Evolutionary conservation across 37 sponge, comb jelly and placozoan species (phyloP).

Genomic region (Halichondria panicea): DNA sequence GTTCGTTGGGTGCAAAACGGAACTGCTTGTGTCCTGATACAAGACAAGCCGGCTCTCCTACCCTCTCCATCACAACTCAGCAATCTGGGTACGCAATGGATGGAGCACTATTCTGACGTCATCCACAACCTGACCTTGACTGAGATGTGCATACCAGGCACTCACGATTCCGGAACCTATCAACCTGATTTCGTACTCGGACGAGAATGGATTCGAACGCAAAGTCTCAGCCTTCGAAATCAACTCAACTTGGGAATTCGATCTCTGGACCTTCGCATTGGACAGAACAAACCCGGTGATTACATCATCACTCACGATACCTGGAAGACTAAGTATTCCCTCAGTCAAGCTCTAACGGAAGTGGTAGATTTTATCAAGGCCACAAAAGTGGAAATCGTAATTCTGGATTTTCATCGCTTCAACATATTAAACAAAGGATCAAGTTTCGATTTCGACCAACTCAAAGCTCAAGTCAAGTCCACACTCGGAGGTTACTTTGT

Average conservation of each 20-base stretch:
- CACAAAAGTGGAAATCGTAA: constrained; percentile 23
- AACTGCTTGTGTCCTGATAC: not conserved
- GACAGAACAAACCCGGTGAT: constrained; percentile 7
- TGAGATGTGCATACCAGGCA: constrained; percentile 38
- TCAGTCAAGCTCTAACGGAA: constrained; percentile 13
- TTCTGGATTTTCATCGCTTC: constrained; percentile 42
- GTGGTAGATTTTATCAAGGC: constrained; percentile 14
- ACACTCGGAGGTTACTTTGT: constrained; percentile 11
- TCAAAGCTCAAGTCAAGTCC: constrained; percentile 8
- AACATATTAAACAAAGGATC: not conserved
- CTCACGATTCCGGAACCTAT: constrained; percentile 37
- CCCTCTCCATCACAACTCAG: not conserved
- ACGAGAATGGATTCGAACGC: not conserved
- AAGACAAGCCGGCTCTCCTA: not conserved
- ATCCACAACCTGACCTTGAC: constrained; percentile 13
- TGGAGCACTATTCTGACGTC: constrained; percentile 16
- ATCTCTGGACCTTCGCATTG: constrained; percentile 17
- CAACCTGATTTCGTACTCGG: not conserved
- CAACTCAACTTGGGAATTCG: constrained; percentile 25
- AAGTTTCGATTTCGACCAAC: constrained; percentile 4
- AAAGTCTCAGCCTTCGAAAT: not conserved
- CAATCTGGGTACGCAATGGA: constrained; percentile 13
- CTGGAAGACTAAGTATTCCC: constrained; percentile 19
- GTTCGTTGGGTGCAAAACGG: constrained; percentile 24
- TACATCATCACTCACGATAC: constrained; percentile 14